Evolutionary conservation across 2,888 invertebrate genomes (phyloP).

Genomic region (Apeira syringaria): DNA sequence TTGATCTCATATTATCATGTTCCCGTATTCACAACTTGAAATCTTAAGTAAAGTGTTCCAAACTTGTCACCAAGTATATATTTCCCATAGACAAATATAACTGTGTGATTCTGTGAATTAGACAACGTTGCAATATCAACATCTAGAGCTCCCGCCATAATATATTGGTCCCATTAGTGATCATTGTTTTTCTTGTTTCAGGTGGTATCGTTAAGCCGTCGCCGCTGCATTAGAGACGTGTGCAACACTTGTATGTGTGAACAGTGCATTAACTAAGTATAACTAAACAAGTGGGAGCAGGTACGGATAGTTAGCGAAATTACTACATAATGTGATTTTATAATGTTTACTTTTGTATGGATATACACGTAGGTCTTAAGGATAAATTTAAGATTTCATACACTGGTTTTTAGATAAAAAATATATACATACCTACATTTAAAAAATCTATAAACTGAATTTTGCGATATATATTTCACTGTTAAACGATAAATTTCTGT

Average conservation of each 20-base stretch:
- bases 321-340: conserved; percentile 69
- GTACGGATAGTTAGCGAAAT: conserved; percentile 76
- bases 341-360: conserved; percentile 55
- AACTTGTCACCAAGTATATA: too few relatives aligned
- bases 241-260: conserved; percentile 52
- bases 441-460: too few relatives aligned
- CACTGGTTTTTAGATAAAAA: conserved; percentile 15
- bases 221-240: conserved; percentile 44
- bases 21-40: too few relatives aligned
- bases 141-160: too few relatives aligned
- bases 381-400: conserved; percentile 13
- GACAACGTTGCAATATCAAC: too few relatives aligned
- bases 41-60: too few relatives aligned
- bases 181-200: conserved; percentile 54
- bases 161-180: conserved; percentile 11
- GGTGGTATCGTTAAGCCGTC: conserved; percentile 44
- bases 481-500: too few relatives aligned
- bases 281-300: conserved; percentile 48
- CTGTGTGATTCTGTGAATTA: too few relatives aligned
- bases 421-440: too few relatives aligned
- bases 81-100: too few relatives aligned
- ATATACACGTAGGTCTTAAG: conserved; percentile 24
- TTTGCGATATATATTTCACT: too few relatives aligned
- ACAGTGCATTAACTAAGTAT: conserved; percentile 62
- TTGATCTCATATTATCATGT: too few relatives aligned